A percentile compares a stretch with the other conserved stretches of the same genome.
These are phyloP conservation scores for Diogma glabrata DNA, from an alignment of 2,888 invertebrate genomes.

Conservation along the genomic window DNA sequence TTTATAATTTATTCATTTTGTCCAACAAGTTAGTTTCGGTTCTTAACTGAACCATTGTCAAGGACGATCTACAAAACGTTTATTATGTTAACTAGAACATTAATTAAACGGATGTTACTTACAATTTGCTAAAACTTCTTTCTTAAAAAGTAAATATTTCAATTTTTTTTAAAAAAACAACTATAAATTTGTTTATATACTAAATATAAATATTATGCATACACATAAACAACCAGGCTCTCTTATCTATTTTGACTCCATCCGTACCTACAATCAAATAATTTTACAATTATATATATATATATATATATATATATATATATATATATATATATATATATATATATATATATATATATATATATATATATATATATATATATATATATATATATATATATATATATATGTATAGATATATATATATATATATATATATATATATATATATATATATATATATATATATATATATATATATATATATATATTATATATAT, in stretches of 20 bases:
- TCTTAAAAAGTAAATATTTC: too few species aligned
- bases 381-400: constrained; percentile 3
- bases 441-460: constrained; percentile 3
- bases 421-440: constrained; percentile 3
- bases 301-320: neutral
- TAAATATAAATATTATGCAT: too few species aligned
- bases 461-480: constrained; percentile 3
- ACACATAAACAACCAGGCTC: constrained; percentile 10
- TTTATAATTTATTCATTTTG: too few species aligned
- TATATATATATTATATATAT: constrained; percentile 3
- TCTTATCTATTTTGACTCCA: neutral
- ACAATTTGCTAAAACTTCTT: too few species aligned
- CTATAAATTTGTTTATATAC: too few species aligned
- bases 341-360: constrained; percentile 3
- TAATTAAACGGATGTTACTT: too few species aligned
- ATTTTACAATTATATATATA: neutral
- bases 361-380: constrained; percentile 1
- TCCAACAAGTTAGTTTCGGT: too few species aligned
- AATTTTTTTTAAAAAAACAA: too few species aligned
- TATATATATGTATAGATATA: neutral
- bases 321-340: neutral
- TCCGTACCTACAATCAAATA: too few species aligned
- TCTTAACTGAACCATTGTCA: too few species aligned
- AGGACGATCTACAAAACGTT: too few species aligned
- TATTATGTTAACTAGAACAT: too few species aligned